These are phyloP conservation scores for Enteromius anoplus DNA, from an alignment of 2,797 vertebrate genomes.

Conservation along the genomic window DNA sequence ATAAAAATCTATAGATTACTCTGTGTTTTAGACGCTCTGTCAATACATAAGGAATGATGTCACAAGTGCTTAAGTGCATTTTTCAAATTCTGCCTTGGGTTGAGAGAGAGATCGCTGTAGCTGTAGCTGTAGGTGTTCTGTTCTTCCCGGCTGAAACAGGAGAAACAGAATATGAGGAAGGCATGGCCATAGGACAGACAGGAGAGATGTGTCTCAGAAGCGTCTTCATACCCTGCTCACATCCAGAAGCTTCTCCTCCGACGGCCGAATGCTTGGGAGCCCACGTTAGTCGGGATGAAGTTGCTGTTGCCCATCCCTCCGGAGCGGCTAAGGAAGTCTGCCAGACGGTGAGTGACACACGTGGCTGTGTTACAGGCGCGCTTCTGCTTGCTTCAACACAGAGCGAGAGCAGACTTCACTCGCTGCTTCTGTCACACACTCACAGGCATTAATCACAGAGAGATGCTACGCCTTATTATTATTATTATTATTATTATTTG, in stretches of 20 bases:
- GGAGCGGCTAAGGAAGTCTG: slow-evolving; percentile 91
- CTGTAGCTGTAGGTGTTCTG: slow-evolving; percentile 44
- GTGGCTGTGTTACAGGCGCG: slow-evolving; percentile 93
- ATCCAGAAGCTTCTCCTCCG: slow-evolving; percentile 84
- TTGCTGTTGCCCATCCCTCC: slow-evolving; percentile 88
- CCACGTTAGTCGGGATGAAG: slow-evolving; percentile 92
- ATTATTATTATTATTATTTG: background rate
- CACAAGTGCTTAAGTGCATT: slow-evolving; percentile 72
- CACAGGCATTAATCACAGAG: background rate
- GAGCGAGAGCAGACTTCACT: slow-evolving; percentile 25
- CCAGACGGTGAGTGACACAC: slow-evolving; percentile 92
- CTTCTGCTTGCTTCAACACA: slow-evolving; percentile 87
- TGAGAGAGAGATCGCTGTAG: slow-evolving; percentile 70
- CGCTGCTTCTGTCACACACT: background rate
- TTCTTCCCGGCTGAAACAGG: slow-evolving; percentile 19
- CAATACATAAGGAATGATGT: slow-evolving; percentile 73
- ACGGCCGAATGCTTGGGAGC: slow-evolving; percentile 88
- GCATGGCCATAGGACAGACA: background rate
- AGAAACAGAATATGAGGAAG: background rate
- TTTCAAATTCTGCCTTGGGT: slow-evolving; percentile 57
- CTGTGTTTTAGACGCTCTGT: slow-evolving; percentile 9
- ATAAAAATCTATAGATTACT: slow-evolving; percentile 67
- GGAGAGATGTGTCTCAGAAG: background rate
- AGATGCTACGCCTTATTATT: background rate
- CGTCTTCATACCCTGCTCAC: slow-evolving; percentile 74